phyloP scores from a whole-genome alignment of 2,888 invertebrate species.

The Lordiphosa fenestrarum region DNA sequence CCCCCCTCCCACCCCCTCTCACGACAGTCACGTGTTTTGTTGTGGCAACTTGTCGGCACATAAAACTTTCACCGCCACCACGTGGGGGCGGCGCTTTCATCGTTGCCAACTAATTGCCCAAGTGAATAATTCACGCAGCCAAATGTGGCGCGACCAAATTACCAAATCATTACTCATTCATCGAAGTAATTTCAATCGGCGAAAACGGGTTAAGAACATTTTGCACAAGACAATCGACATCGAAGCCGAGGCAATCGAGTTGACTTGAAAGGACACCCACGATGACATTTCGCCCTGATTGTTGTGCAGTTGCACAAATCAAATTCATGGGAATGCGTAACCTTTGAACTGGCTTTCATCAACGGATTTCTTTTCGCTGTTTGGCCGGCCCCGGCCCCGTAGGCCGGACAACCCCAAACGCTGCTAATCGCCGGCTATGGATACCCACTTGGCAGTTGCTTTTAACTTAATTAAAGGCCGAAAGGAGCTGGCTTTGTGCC shows the following conservation, averaged over 20 bases:
- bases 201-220: conserved; percentile 6
- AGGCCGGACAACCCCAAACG: conserved; percentile 3
- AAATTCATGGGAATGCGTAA: no score
- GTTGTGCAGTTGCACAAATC: no score
- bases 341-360: no score
- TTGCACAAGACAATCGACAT: no score
- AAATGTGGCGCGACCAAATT: conserved; percentile 6
- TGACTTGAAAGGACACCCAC: no score
- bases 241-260: no score
- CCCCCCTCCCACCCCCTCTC: no score
- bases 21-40: conserved; percentile 5
- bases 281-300: no score
- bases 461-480: conserved; percentile 31
- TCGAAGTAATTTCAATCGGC: conserved; percentile 1
- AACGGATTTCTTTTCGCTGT: no score
- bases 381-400: no score
- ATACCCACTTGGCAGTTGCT: conserved; percentile 15
- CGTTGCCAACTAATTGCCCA: conserved; percentile 8
- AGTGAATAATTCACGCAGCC: conserved; percentile 9
- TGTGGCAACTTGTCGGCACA: conserved; percentile 11
- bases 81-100: conserved; percentile 1
- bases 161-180: conserved; percentile 11
- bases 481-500: conserved; percentile 7
- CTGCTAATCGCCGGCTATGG: conserved; percentile 20
- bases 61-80: background rate